These are phyloP conservation scores for Lordiphosa collinella DNA, from an alignment of 1,140 invertebrate species.

Conservation along the genomic window DNA sequence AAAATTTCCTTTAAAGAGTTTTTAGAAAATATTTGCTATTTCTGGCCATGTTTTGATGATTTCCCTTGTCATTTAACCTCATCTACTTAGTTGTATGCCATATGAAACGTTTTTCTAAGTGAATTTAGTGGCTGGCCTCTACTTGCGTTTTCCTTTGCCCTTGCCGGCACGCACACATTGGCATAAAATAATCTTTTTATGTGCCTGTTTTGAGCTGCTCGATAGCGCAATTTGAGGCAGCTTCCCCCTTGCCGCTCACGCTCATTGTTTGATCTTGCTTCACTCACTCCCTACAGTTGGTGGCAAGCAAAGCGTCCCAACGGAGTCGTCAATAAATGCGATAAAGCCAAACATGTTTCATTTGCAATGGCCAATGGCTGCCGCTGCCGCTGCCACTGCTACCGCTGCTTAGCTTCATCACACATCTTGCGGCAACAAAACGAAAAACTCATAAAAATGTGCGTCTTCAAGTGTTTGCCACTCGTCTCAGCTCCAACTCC, in stretches of 20 bases:
- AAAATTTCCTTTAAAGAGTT: no score
- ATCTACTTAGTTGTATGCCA: slow-evolving; percentile 8
- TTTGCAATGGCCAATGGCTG: slow-evolving; percentile 61
- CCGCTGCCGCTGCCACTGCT: background rate
- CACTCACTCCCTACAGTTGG: slow-evolving; percentile 24
- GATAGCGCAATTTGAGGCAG: slow-evolving; percentile 57
- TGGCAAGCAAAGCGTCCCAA: slow-evolving; percentile 62
- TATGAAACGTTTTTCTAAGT: slow-evolving; percentile 60
- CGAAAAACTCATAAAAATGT: slow-evolving; percentile 61
- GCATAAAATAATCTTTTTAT: slow-evolving; percentile 75
- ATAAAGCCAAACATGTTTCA: slow-evolving; percentile 77
- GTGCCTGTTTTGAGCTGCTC: slow-evolving; percentile 70
- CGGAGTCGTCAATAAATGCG: slow-evolving; percentile 75
- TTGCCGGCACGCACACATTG: slow-evolving; percentile 27
- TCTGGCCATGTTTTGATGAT: slow-evolving; percentile 9
- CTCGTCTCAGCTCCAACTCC: slow-evolving; percentile 41
- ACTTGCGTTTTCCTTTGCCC: slow-evolving; percentile 5
- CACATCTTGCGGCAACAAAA: slow-evolving; percentile 14
- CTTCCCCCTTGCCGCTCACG: slow-evolving; percentile 15
- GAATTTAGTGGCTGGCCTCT: slow-evolving; percentile 46
- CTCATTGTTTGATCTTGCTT: slow-evolving; percentile 67
- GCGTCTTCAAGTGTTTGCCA: slow-evolving; percentile 58
- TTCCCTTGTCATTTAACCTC: slow-evolving; percentile 3
- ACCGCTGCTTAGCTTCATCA: slow-evolving; percentile 10
- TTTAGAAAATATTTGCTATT: no score